Percentiles rank a stretch among this genome's conserved stretches.
These are phyloP conservation scores for Caenorhabditis sp. DNA, from an alignment of 2,888 invertebrate genomes.

Conservation along the genomic window DNA sequence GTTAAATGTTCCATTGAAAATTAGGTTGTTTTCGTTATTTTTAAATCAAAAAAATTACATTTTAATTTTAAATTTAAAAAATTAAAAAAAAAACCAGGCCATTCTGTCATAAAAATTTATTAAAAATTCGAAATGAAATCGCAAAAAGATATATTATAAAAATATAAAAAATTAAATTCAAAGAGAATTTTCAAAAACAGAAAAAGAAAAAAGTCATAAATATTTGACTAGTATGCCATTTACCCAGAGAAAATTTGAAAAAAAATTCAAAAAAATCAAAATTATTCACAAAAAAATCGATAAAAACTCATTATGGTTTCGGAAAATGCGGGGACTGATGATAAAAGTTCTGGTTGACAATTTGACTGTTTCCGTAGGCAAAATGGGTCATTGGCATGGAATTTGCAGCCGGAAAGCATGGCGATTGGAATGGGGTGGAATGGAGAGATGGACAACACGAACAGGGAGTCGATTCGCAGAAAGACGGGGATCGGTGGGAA, in stretches of 20 bases:
- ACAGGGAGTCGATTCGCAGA: constrained; percentile 18
- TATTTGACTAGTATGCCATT: not conserved
- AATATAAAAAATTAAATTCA: no score
- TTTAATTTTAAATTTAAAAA: no score
- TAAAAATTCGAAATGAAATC: no score
- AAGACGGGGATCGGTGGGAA: constrained; percentile 5
- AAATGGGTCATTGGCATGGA: not conserved
- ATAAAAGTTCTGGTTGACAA: not conserved
- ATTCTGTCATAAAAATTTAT: no score
- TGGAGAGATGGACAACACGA: constrained; percentile 41
- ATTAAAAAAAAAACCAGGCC: no score
- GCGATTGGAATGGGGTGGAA: constrained; percentile 57
- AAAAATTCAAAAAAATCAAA: constrained; percentile 3
- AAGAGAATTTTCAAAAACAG: not conserved
- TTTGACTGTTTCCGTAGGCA: constrained; percentile 3
- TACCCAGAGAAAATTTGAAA: not conserved
- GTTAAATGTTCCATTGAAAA: no score
- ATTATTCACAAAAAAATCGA: not conserved
- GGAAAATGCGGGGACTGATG: constrained; percentile 31
- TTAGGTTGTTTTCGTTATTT: no score
- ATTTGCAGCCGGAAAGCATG: constrained; percentile 34
- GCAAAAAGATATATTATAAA: no score
- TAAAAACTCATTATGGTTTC: not conserved
- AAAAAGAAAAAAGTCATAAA: not conserved
- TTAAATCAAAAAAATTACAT: no score